These are phyloP conservation scores for Dryomyza anilis DNA, from an alignment of 2,888 invertebrate genomes.

Conservation along the genomic window DNA sequence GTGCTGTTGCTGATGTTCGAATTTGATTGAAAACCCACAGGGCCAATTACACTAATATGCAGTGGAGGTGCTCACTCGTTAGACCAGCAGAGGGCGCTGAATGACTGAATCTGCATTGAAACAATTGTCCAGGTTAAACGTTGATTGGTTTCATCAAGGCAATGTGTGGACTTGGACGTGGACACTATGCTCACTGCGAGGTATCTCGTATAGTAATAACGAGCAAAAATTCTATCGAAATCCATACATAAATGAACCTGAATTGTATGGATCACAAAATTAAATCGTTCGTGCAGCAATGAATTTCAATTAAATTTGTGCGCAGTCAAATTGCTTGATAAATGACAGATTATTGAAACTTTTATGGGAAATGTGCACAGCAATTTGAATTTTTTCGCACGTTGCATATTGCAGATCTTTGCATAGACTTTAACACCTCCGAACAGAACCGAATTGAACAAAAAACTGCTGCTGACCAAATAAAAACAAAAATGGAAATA, in stretches of 20 bases:
- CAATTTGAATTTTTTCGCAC: background rate
- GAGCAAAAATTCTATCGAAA: background rate
- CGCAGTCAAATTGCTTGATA: constrained; percentile 18
- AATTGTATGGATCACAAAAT: constrained; percentile 32
- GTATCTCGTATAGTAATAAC: background rate
- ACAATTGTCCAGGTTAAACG: constrained; percentile 39
- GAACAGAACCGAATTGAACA: background rate
- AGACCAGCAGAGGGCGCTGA: background rate
- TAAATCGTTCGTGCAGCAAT: constrained; percentile 34
- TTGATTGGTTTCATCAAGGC: constrained; percentile 39
- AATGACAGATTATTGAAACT: background rate
- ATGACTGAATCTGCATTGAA: constrained; percentile 9
- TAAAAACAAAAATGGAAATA: background rate
- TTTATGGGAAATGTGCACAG: background rate
- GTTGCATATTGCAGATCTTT: background rate
- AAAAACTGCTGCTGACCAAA: background rate
- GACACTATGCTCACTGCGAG: background rate
- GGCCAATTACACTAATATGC: constrained; percentile 6
- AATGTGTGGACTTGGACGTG: no score
- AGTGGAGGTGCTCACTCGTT: background rate
- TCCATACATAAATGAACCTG: constrained; percentile 1
- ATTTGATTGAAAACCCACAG: no score
- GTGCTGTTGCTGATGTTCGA: no score
- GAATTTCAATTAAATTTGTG: constrained; percentile 36
- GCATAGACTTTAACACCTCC: constrained; percentile 16